Evolutionary conservation across 2,888 invertebrate genomes (phyloP), one percentile per base, ranked within the genome.

Genomic region (Hymenopus coronatus): DNA sequence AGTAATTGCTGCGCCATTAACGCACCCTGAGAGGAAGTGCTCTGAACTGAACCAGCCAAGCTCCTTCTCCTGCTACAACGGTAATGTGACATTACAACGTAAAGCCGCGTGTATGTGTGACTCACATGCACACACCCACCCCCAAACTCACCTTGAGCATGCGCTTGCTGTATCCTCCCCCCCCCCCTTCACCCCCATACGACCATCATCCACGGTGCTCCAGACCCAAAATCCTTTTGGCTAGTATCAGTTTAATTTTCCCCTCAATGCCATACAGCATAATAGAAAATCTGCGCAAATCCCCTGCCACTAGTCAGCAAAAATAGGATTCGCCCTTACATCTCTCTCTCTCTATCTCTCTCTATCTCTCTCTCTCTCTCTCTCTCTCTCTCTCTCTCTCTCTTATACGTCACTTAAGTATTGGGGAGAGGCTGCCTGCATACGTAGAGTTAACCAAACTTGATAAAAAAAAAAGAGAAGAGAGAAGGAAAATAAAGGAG

Each of bases 181-280:
- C 33, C 2, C 84, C 2, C n/a, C 83, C 83, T 40, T n/a, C n/a
- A n/a, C n/a, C n/a, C n/a, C 12, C 12, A 33, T 33, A 33, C 33
- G 33, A 40, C 40, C 83, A 28, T 83, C 28, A 83, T 27, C 83
- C 28, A 83, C 83, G 54, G 54, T 70, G 54, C 87, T 87, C 82
- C 33, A 87, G 33, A 82, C 82, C 82, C 82, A 82, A 87, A 87
- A 87, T 91, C 91, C 90, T 90, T 91, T 91, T 89, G 91, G 91
- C 91, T 91, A 91, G 90, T 91, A 91, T 91, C 90, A 91, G 91
- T 92, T 91, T 91, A 91, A 92, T 92, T 92, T 92, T 90, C 89
- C 90, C 90, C 87, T 70, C 82, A 89, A 90, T 90, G 89, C 88
- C 85, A 87, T 88, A 89, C 89, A 88, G 89, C 90, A 90, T 90